These are phyloP conservation scores for Florisuga fusca DNA, from an alignment of 2,797 vertebrate species.

Conservation along the genomic window DNA sequence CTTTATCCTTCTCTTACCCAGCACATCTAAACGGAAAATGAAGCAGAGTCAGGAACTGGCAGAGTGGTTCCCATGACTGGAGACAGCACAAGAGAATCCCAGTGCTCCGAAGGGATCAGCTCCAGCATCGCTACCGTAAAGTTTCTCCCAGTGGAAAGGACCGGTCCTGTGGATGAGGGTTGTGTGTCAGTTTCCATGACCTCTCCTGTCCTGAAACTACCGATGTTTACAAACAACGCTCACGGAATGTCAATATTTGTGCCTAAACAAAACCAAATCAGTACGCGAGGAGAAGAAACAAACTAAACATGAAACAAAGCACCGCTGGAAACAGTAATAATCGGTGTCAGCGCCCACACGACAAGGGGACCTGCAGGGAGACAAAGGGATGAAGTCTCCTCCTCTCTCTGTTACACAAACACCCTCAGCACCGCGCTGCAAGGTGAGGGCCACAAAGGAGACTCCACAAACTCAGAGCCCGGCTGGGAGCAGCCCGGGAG, in stretches of 20 bases:
- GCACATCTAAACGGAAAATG: neutral
- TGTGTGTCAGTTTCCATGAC: neutral
- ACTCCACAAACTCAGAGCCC: accelerated
- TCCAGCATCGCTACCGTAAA: accelerated
- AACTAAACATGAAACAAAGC: accelerated
- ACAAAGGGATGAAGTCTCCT: neutral
- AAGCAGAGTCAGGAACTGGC: neutral
- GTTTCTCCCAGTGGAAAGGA: accelerated
- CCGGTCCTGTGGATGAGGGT: neutral
- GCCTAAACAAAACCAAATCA: accelerated
- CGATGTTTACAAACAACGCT: too few species aligned
- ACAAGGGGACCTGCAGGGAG: neutral
- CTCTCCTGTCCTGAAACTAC: accelerated
- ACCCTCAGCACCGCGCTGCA: accelerated
- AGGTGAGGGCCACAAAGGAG: neutral
- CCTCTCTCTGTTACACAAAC: too few species aligned
- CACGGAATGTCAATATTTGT: accelerated
- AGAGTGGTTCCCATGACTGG: accelerated
- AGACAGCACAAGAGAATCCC: too few species aligned
- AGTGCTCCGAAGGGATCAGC: accelerated
- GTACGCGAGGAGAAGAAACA: accelerated
- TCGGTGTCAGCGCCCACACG: accelerated
- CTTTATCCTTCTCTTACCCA: neutral
- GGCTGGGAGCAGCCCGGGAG: accelerated
- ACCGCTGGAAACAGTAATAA: accelerated